Base-by-base conservation (phyloP, 2,113 vertebrate genomes). In the Heterotis niloticus region DNA sequence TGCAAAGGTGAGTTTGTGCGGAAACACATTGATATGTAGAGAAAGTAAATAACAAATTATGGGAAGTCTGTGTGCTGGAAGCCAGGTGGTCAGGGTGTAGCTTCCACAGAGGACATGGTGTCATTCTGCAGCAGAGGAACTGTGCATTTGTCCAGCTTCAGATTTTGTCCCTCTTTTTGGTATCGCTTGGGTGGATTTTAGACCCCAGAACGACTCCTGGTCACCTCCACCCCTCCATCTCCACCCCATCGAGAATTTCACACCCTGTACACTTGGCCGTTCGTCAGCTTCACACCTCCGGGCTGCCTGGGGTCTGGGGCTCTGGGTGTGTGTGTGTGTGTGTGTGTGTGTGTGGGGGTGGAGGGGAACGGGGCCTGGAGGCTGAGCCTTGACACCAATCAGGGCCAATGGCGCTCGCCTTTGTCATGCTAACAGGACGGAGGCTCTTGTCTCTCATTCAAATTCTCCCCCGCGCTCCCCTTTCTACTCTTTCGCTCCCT, bases 341-440 rank as follows among this genome's bases (percentile, higher is more conserved):
- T n/a, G n/a, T n/a, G n/a, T n/a, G n/a, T n/a, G n/a, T n/a, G n/a
- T n/a, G n/a, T 84, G 85, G 87, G 90, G 44, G 14, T 62, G 59
- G 56, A 17, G 66, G 56, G 54, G 68, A 4, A 52, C 65, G 20
- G 18, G 78, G 69, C 90, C 90, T 92, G 90, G 90, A 89, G 91
- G 87, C 85, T 64, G 86, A 86, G 81, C 91, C 88, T 88, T 93
- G 92, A 94, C 92, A 93, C 92, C 92, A 92, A 94, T 94, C 92
- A 93, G 90, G 87, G 87, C 88, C 86, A 87, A 91, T 91, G 91
- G 90, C 89, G 86, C 88, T 82, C 87, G 84, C 84, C 84, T 92
- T 94, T 94, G 91, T 94, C 89, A 94, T 93, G 92, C 90, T 92
- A 93, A 94, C 88, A 84, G 79, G 79, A 83, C 88, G 90, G 81